Evolutionary conservation across 2,888 invertebrate species (phyloP), one percentile per base, ranked within the genome.

Genomic region (Campoplex capitator): DNA sequence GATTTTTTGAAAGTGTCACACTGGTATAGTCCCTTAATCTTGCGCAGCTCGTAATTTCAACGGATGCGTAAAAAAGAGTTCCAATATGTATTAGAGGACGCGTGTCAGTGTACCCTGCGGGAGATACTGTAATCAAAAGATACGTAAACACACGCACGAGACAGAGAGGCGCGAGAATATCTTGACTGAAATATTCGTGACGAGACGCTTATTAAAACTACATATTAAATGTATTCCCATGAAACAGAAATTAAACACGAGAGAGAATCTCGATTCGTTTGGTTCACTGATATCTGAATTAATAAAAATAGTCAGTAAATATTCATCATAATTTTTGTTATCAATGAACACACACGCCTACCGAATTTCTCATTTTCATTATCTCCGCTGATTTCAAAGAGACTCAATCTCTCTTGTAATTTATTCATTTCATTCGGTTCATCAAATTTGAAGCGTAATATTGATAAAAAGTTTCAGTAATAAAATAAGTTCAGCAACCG

Each of bases 61-160:
- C 79, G 79, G 74, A 84, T 79, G 73, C 74, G 38, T 32, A 13
- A 62, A 38, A 67, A 78, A 68, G 48, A 48, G 74, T 58, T 48
- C 68, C 38, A 58, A 74, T 79, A 51, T 68, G 11, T 42, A 83
- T 42, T 58, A 38, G 48, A 32, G 32, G 9, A 42, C 71, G 62
- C 76, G 76, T 74, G 83, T 56, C 68, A 68, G 58, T 68, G 71
- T 32, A 54, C 48, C 28, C 78, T 68, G 67, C 45, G 35, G 45
- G 75, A 78, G 84, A 84, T 84, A 84, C 54, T 56, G 79, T 79
- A 84, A 84, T 84, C 84, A 68, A 51, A 48, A 58, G 56, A 58
- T 74, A 35, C 68, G 45, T 67, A 83, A 18, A 73, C 54, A 67
- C 77, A 42, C 23, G 38, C 38, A 74, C 54, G 38, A 51, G 42